Base-by-base conservation (phyloP, 2,888 invertebrate species). In the Dascillus cervinus region DNA sequence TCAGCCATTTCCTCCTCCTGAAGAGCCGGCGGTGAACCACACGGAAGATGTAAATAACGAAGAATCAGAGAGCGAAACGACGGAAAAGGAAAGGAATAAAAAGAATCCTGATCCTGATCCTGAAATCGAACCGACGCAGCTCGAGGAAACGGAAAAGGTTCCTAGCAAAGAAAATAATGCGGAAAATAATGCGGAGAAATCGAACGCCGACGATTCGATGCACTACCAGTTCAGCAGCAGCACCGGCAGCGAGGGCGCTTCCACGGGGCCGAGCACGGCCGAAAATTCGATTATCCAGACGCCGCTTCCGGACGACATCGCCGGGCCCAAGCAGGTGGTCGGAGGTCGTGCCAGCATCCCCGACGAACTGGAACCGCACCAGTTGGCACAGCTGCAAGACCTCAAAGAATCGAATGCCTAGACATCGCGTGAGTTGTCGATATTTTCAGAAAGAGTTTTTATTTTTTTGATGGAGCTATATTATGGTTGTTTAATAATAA, bases 391-490 rank as follows among this genome's bases (percentile, higher is more conserved):
- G 59, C 75, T 90, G 51, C 87, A 89, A 58, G 84, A 86, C 60
- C 74, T 90, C 37, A 90, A 90, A 64, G 90, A 90, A 66, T 90
- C 90, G 39, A 89, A 89, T 66, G 90, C 90, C 70, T 90, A 84
- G 68, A 31, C 29, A 34, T 32, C 23, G 14, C 26, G 43, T 47
- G 46, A 46, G 41, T 46, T 38, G 45, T 43, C 43, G 29, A 40
- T 44, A 34, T 38, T 41, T 41, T 36, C 32, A 34, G 39, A 34
- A 33, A 41, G 38, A 41, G 39, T 41, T 43, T 43, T 35, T 28
- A 35, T 26, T 26, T 32, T 26, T 32, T 35, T 29, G 34, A 38
- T 38, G 38, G 38, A 38, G 38, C 38, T 38, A 30, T 38, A 38
- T 33, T n/a, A n/a, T n/a, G n/a, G n/a, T n/a, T n/a, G n/a, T n/a